phyloP scores from a whole-genome alignment of 2,888 invertebrate species.

The Dicycla oo region DNA sequence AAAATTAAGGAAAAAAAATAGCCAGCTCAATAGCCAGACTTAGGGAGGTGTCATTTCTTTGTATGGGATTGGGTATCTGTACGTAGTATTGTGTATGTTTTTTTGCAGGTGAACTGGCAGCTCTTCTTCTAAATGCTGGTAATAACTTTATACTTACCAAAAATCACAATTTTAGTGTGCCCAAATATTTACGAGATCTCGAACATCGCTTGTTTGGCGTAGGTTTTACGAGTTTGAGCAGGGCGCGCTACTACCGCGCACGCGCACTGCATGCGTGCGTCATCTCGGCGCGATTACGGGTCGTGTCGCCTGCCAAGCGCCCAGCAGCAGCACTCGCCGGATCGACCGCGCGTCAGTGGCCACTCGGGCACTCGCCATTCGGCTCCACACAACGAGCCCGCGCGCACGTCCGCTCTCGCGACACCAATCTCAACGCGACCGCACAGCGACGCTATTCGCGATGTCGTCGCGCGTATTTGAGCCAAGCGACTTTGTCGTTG shows the following conservation, averaged over 20 bases:
- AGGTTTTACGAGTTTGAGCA: constrained; percentile 37
- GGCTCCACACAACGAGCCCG: constrained; percentile 46
- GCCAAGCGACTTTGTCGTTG: constrained; percentile 91
- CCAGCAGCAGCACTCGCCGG: constrained; percentile 30
- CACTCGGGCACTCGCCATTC: constrained; percentile 22
- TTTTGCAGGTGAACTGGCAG: not conserved
- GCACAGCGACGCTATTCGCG: constrained; percentile 66
- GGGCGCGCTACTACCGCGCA: constrained; percentile 74
- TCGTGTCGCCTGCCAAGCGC: constrained; percentile 60
- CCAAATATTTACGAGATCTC: not conserved
- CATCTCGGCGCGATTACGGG: constrained; percentile 69
- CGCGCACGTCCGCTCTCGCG: constrained; percentile 37
- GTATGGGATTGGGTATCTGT: no score
- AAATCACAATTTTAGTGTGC: not conserved
- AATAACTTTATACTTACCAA: not conserved
- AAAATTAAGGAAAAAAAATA: no score
- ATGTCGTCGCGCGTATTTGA: constrained; percentile 93
- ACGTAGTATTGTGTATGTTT: no score
- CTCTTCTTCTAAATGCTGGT: not conserved
- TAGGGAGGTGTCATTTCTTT: no score
- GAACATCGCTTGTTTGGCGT: constrained; percentile 13
- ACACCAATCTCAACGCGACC: constrained; percentile 44
- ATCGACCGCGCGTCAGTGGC: constrained; percentile 29
- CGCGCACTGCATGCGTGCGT: constrained; percentile 80
- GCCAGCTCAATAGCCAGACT: no score